phyloP scores from a whole-genome alignment of 2,113 vertebrate genomes.

The Pongo abelii region DNA sequence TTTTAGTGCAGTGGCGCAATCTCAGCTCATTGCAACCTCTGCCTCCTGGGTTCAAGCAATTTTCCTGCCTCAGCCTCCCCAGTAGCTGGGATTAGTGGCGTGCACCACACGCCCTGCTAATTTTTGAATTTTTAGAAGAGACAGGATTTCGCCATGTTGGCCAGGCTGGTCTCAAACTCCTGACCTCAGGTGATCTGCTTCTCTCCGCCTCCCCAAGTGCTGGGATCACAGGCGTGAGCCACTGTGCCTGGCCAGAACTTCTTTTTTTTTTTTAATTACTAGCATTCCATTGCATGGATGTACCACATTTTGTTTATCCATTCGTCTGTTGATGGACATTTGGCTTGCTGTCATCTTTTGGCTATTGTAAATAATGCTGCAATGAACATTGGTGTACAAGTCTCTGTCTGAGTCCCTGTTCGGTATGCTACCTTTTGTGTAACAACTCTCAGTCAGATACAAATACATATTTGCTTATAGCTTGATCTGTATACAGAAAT shows the following conservation, averaged over 20 bases:
- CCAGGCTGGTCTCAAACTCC: too few species aligned
- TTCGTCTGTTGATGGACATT: neutral
- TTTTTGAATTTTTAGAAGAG: too few species aligned
- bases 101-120: too few species aligned
- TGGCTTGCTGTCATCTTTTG: constrained; percentile 1
- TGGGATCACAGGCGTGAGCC: too few species aligned
- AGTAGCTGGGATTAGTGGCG: too few species aligned
- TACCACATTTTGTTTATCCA: neutral
- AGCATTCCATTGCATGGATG: neutral
- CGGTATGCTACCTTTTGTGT: neutral
- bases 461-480: neutral
- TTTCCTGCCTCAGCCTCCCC: too few species aligned
- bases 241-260: neutral
- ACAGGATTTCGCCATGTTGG: too few species aligned
- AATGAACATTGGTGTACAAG: neutral
- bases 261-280: neutral
- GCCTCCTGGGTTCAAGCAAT: too few species aligned
- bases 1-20: too few species aligned
- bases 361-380: neutral
- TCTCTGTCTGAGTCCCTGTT: neutral
- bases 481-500: neutral
- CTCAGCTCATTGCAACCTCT: too few species aligned
- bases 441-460: neutral
- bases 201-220: too few species aligned
- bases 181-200: too few species aligned